Base-by-base conservation (phyloP, 2,888 invertebrate genomes). In the Trissolcus japonicus region DNA sequence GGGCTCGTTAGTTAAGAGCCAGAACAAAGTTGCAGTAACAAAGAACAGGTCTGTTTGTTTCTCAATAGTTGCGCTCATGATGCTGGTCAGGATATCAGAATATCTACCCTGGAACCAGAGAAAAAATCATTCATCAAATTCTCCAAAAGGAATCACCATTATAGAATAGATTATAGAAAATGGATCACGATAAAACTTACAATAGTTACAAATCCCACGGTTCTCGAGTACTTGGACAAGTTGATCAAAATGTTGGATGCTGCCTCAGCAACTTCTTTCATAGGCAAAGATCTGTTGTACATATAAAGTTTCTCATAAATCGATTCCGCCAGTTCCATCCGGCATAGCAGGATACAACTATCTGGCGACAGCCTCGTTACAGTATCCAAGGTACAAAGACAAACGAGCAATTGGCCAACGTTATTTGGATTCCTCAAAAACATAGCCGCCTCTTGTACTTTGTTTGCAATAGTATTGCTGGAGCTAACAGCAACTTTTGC, bases 391-490 rank as follows among this genome's bases (percentile, higher is more conserved):
- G 88, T 89, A 59, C 87, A 84, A n/a, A 91, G 81, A 61, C 89
- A 89, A 67, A 83, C 82, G 3, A 89, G 85, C 16, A 90, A 83
- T 69, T 89, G 87, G 4, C 86, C 86, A 54, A 90, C 80, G 3
- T 86, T 86, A 4, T 83, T 80, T 25, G 85, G 83, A 53, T 73
- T 82, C 4, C 82, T 82, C 21, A 90, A 81, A 29, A 86, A 82
- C 62, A 83, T 79, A 43, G 90, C 81, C 2, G 89, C 88, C 25
- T 84, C 80, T 2, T 85, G 80, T 53, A 86, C 84, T 51, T 89
- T 86, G 55, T 83, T 79, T 1, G 82, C 88, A 2, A 91, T 78
- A 0, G 90, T 90, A 4, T 86, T 85, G 6, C 86, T 79, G 0
- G 87, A 84, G 2, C 80, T 76, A 1, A 88, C 88, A 13, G 82